Evolutionary conservation across 2,888 invertebrate species (phyloP).

Genomic region (Acrobasis suavella): DNA sequence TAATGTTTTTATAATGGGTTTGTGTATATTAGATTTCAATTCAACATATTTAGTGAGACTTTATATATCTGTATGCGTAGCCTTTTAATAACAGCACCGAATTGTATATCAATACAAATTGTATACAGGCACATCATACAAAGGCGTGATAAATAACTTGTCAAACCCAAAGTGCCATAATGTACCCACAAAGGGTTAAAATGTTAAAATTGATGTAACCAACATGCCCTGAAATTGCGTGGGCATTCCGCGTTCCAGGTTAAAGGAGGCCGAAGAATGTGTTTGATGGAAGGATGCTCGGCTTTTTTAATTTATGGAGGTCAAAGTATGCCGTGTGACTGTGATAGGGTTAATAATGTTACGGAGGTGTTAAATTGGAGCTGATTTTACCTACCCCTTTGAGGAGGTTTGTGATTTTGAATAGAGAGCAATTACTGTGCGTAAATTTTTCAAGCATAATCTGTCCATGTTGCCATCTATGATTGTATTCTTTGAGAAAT

Average conservation of each 20-base stretch:
- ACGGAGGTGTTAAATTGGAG: not conserved
- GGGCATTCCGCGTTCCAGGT: constrained; percentile 31
- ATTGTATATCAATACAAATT: not conserved
- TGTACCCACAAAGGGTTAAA: constrained; percentile 13
- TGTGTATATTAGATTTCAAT: too few relatives aligned
- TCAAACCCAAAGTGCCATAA: not conserved
- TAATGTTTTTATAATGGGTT: too few relatives aligned
- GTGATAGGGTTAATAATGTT: not conserved
- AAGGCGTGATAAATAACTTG: not conserved
- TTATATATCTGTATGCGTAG: too few relatives aligned
- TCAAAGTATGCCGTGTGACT: not conserved
- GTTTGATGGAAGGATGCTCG: constrained; percentile 30
- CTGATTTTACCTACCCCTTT: not conserved
- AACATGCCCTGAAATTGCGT: constrained; percentile 21
- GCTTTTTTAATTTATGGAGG: constrained; percentile 10
- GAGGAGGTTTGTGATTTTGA: not conserved
- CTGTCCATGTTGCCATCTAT: too few relatives aligned
- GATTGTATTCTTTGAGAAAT: too few relatives aligned
- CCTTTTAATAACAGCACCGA: too few relatives aligned
- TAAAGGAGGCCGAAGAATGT: constrained; percentile 37
- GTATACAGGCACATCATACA: not conserved
- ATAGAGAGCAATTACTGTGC: too few relatives aligned
- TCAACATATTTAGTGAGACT: too few relatives aligned
- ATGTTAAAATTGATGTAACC: not conserved
- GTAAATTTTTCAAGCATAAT: too few relatives aligned